A percentile compares a stretch with the other conserved stretches of the same genome.
These are phyloP conservation scores for Anolis apletophallus DNA, from an alignment of 2,797 vertebrate species.

Conservation along the genomic window DNA sequence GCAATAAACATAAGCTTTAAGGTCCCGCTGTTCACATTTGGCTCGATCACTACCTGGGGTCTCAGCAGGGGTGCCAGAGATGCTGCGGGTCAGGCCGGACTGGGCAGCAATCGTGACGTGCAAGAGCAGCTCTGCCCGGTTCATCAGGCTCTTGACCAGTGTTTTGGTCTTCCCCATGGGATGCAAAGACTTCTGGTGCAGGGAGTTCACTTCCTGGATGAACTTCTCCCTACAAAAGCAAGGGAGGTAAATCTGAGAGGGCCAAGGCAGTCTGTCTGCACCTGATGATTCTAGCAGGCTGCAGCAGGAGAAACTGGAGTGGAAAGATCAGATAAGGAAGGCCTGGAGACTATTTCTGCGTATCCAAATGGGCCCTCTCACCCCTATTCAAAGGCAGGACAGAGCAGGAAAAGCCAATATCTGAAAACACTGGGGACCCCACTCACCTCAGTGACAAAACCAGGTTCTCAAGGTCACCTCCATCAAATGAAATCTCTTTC, in stretches of 20 bases:
- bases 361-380: neutral
- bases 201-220: constrained; percentile 93
- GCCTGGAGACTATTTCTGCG: too few relatives aligned
- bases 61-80: constrained; percentile 89
- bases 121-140: constrained; percentile 93
- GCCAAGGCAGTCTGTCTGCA: constrained; percentile 8
- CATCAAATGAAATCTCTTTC: constrained; percentile 94
- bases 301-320: neutral
- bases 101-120: constrained; percentile 98
- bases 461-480: constrained; percentile 94
- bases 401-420: neutral
- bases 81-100: constrained; percentile 87
- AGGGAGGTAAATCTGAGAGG: constrained; percentile 36
- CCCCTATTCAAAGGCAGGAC: neutral
- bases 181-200: constrained; percentile 83
- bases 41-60: constrained; percentile 82
- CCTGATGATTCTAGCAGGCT: neutral
- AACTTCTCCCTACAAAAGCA: constrained; percentile 89
- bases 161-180: constrained; percentile 93
- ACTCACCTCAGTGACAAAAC: constrained; percentile 91
- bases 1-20: neutral
- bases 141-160: constrained; percentile 95
- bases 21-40: neutral
- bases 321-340: too few relatives aligned
- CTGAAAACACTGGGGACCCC: neutral